These are phyloP conservation scores for Talpa occidentalis DNA, from an alignment of 2,113 vertebrate species.

Conservation along the genomic window DNA sequence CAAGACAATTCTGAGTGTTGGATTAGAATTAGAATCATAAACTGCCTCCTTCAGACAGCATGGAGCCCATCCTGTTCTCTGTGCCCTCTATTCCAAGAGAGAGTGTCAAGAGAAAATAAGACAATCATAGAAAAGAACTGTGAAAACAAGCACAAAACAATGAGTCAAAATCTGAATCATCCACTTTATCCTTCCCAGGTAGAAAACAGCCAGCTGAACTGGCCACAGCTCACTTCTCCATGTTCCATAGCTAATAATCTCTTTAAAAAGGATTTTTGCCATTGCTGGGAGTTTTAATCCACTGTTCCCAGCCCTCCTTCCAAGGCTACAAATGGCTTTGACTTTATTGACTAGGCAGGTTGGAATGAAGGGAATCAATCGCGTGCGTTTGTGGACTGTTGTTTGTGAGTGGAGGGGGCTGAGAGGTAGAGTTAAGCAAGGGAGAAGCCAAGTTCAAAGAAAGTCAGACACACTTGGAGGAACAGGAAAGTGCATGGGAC, in stretches of 20 bases:
- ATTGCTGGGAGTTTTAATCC: neutral
- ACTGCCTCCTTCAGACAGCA: neutral
- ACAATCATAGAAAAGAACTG: neutral
- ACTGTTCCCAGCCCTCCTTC: neutral
- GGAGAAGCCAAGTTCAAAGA: neutral
- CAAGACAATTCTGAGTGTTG: accelerated
- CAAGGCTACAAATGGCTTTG: neutral
- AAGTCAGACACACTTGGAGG: no score
- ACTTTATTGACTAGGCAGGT: no score
- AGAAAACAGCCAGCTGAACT: neutral
- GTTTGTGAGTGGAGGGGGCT: neutral
- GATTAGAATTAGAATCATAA: neutral
- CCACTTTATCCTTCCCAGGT: neutral
- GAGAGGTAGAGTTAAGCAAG: neutral
- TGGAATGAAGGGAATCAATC: neutral
- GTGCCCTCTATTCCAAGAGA: neutral
- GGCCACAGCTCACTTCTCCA: neutral
- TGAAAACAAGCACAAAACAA: conserved; percentile 26
- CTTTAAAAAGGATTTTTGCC: neutral
- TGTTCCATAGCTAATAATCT: neutral
- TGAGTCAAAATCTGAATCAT: neutral
- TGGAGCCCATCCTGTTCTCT: neutral
- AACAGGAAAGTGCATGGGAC: neutral
- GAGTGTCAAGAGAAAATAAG: neutral
- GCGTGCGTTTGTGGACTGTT: neutral